Percentiles rank a stretch among this genome's conserved stretches.
phyloP scores from a whole-genome alignment of 2,888 invertebrate species.

The Metalampra italica region DNA sequence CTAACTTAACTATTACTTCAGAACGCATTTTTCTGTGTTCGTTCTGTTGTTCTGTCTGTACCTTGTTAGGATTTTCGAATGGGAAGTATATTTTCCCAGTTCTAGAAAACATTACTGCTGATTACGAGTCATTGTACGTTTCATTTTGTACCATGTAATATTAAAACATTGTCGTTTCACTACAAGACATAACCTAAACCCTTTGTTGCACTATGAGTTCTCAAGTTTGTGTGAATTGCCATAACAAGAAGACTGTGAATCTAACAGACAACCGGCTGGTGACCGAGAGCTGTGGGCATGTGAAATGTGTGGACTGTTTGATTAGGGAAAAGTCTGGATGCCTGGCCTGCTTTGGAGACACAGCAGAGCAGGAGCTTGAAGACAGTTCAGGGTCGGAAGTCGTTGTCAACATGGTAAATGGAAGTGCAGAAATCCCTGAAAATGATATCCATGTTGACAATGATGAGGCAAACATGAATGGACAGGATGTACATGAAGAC shows the following conservation, averaged over 20 bases:
- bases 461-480: not conserved
- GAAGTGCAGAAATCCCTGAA: conserved; percentile 18
- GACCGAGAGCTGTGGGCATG: conserved; percentile 86
- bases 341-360: conserved; percentile 63
- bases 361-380: conserved; percentile 18
- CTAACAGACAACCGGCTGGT: conserved; percentile 81
- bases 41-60: too few relatives aligned
- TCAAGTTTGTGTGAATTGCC: conserved; percentile 80
- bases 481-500: conserved; percentile 22
- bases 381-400: conserved; percentile 19
- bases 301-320: conserved; percentile 85
- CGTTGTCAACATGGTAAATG: conserved; percentile 17
- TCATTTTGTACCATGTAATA: not conserved
- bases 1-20: not conserved
- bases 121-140: not conserved
- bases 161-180: not conserved
- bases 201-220: conserved; percentile 55
- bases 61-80: too few relatives aligned
- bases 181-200: conserved; percentile 22
- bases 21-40: not conserved
- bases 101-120: not conserved
- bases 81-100: not conserved
- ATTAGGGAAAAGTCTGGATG: conserved; percentile 83
- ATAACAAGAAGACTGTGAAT: conserved; percentile 72
- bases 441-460: conserved; percentile 4